Evolutionary conservation across 1,140 invertebrate genomes (phyloP).

Genomic region (Spodoptera frugiperda): DNA sequence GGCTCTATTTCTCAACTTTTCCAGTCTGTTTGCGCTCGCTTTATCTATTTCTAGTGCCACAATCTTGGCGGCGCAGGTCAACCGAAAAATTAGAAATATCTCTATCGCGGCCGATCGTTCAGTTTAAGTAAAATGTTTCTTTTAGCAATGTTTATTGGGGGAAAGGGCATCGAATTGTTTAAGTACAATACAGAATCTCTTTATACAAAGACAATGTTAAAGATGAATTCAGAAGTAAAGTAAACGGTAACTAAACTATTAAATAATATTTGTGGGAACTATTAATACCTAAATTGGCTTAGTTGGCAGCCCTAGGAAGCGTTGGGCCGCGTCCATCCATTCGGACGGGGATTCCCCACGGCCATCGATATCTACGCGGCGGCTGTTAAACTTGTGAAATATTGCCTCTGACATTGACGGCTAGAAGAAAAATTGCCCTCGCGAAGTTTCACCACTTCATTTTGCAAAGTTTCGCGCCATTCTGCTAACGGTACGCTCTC

Average conservation of each 20-base stretch:
- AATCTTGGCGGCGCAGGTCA: constrained; percentile 68
- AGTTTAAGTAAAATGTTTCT: constrained; percentile 47
- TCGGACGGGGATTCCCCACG: constrained; percentile 48
- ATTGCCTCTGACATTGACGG: constrained; percentile 74
- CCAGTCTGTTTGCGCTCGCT: constrained; percentile 72
- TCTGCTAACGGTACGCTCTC: constrained; percentile 37
- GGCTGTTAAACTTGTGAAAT: constrained; percentile 68
- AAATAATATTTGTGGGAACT: background rate
- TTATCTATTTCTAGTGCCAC: constrained; percentile 74
- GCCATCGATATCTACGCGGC: constrained; percentile 55
- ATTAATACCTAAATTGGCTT: constrained; percentile 31
- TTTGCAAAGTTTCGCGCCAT: constrained; percentile 43
- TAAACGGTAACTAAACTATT: background rate
- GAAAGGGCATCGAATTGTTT: background rate
- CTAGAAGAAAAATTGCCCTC: constrained; percentile 70
- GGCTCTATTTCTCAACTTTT: constrained; percentile 67
- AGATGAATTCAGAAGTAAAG: no score
- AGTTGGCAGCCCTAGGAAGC: constrained; percentile 13
- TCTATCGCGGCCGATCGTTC: constrained; percentile 72
- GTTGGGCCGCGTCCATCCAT: constrained; percentile 13
- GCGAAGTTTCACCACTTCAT: constrained; percentile 57
- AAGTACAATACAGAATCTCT: no score
- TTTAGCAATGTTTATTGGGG: constrained; percentile 2
- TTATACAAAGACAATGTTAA: no score
- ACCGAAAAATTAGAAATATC: constrained; percentile 84